Base-by-base conservation (phyloP, 30 jellyfish, hydroid and myxozoan genomes). In the Morbakka virulenta region DNA sequence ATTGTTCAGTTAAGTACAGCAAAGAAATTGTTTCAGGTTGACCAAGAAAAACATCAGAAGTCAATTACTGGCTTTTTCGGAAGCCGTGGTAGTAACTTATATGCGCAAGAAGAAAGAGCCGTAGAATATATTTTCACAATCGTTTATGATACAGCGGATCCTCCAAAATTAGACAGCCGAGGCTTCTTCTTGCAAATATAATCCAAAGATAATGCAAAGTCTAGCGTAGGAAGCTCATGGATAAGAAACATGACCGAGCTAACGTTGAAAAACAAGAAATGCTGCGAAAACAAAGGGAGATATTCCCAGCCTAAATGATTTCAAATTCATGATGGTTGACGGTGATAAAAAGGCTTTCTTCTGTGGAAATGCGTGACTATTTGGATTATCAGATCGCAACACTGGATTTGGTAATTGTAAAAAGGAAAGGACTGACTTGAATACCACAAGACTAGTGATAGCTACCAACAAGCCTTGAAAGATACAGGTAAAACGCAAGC, bases 211-310 rank as follows among this genome's bases (percentile, higher is more conserved):
- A 68, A 29, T 69, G 81, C 72, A 69, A 69, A 31, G 1, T 33
- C 72, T 69, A 69, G 34, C 4, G 27, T 35, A 14, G 74, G 69
- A 36, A 69, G 81, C 32, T 68, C 72, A 4, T 69, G 81, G 81
- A 41, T 28, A 25, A 23, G 36, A 69, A 69, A 32, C 0, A 35
- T 28, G 81, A 69, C 81, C 81, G 81, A 35, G 81, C 27, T 69
- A 67, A 36, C 77, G 14, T 65, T 24, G 70, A 29, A 65, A 27
- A 53, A 65, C 57, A 65, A 65, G 53, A 25, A 65, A 65, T 22
- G 51, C 77, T n/a, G 77, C 77, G 77, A 65, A 65, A 65, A 65
- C 57, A 65, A 65, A 65, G 77, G 77, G 26, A 65, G 77, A 65
- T 65, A 65, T 65, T 65, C 14, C 77, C 77, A 65, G 77, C 77